Evolutionary conservation across 30 jellyfish, hydroid and myxozoan species (phyloP).

Genomic region (Aurelia sp.): DNA sequence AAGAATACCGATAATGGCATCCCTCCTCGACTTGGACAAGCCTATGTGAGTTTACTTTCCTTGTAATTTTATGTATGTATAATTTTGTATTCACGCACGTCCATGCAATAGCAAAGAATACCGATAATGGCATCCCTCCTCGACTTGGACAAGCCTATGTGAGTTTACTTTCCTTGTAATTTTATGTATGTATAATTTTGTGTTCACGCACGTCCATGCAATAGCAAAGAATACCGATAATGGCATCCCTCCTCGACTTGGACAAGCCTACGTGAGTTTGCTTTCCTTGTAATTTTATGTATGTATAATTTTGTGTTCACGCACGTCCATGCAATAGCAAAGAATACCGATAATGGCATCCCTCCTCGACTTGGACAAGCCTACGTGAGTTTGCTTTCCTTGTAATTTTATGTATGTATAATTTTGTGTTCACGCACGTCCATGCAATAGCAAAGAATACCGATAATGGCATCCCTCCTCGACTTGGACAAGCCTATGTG

Average conservation of each 20-base stretch:
- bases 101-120: no score
- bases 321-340: no score
- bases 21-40: conserved; percentile 90
- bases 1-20: conserved; percentile 86
- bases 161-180: not conserved
- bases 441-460: no score
- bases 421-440: no score
- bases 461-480: conserved; percentile 89
- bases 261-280: conserved; percentile 71
- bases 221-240: no score
- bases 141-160: conserved; percentile 83
- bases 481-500: conserved; percentile 82
- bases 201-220: no score
- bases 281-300: not conserved
- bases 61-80: not conserved
- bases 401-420: not conserved
- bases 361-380: conserved; percentile 91
- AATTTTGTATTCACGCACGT: no score
- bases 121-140: conserved; percentile 90
- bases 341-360: conserved; percentile 86
- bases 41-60: conserved; percentile 41
- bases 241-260: conserved; percentile 87
- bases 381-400: conserved; percentile 24
- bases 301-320: no score
- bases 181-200: not conserved